Evolutionary conservation across 2,888 invertebrate species (phyloP).

Genomic region (Calameuta filiformis): DNA sequence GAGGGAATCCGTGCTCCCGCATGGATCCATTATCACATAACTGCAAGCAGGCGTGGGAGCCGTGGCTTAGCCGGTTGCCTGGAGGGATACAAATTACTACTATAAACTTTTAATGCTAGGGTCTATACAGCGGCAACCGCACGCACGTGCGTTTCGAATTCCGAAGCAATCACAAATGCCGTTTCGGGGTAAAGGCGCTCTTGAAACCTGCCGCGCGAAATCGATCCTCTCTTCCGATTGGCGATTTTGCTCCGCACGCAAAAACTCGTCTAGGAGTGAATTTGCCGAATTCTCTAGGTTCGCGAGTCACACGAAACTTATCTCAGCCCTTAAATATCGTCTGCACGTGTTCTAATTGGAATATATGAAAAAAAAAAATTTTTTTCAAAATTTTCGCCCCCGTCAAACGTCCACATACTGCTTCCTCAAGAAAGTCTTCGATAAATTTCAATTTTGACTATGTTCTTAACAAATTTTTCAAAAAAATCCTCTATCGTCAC

Average conservation of each 20-base stretch:
- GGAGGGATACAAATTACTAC: conserved; percentile 50
- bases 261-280: neutral
- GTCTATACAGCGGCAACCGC: conserved; percentile 26
- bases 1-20: conserved; percentile 12
- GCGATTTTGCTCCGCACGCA: neutral
- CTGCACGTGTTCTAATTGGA: neutral
- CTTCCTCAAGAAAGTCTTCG: too few relatives aligned
- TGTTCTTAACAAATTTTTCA: neutral
- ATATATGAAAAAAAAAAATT: neutral
- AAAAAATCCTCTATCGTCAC: neutral
- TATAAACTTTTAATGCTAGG: conserved; percentile 51
- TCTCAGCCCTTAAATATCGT: neutral
- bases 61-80: conserved; percentile 17
- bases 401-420: neutral
- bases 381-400: neutral
- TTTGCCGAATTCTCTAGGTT: neutral
- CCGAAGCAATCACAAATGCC: conserved; percentile 5
- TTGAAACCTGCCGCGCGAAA: neutral
- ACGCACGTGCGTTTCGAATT: conserved; percentile 40
- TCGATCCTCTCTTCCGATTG: neutral
- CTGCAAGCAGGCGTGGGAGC: conserved; percentile 50
- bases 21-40: conserved; percentile 45
- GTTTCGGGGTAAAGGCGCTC: neutral
- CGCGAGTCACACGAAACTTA: neutral
- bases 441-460: neutral